Evolutionary conservation across 1,140 invertebrate species (phyloP).

Genomic region (Drosophila pseudoananassae): DNA sequence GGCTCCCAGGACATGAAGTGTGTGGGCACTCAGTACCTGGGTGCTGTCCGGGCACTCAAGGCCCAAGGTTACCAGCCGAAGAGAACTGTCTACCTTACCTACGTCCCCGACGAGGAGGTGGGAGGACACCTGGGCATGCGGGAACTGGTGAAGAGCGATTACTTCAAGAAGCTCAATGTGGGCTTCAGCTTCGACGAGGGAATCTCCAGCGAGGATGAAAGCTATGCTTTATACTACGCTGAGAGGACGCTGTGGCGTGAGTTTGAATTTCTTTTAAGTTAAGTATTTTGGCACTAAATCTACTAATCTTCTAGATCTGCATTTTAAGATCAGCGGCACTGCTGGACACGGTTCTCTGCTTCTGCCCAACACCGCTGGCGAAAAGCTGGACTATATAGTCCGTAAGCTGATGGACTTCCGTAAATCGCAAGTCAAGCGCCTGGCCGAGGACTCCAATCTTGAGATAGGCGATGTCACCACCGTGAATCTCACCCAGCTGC

Average conservation of each 20-base stretch:
- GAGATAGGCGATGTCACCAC: constrained; percentile 94
- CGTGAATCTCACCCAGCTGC: constrained; percentile 93
- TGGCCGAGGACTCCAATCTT: constrained; percentile 87
- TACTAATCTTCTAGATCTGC: background rate
- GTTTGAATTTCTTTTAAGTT: background rate
- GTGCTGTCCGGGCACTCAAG: constrained; percentile 89
- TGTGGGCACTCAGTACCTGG: constrained; percentile 85
- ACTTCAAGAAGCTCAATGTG: constrained; percentile 93
- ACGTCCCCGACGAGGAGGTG: constrained; percentile 97
- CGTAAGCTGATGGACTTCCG: constrained; percentile 91
- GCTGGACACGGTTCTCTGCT: constrained; percentile 95
- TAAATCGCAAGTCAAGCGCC: constrained; percentile 87
- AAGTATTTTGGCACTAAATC: background rate
- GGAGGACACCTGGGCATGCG: constrained; percentile 93
- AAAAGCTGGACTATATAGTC: constrained; percentile 92
- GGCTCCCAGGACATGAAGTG: constrained; percentile 89
- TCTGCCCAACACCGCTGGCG: constrained; percentile 92
- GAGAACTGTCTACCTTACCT: constrained; percentile 90
- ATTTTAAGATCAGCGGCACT: constrained; percentile 86
- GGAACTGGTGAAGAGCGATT: constrained; percentile 90
- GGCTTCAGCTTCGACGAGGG: constrained; percentile 96
- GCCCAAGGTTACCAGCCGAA: constrained; percentile 85
- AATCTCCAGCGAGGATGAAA: constrained; percentile 87
- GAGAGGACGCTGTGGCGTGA: constrained; percentile 90
- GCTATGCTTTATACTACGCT: constrained; percentile 90